Evolutionary conservation across 2,888 invertebrate genomes (phyloP).

Genomic region (Drosophila yooni): DNA sequence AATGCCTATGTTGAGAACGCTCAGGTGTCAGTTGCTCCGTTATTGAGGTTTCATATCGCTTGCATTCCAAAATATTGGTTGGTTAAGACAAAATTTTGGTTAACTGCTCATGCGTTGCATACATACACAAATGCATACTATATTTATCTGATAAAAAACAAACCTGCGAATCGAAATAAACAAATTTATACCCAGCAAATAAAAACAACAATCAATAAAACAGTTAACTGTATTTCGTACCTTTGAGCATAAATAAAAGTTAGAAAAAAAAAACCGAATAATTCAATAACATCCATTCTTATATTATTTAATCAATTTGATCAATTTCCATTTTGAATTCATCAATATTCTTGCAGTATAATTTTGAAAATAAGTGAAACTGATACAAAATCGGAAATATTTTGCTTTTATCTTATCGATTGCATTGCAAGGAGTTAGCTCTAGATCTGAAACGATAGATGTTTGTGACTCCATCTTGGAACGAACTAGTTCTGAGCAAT

Average conservation of each 20-base stretch:
- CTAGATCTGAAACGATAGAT: too few species aligned
- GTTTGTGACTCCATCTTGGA: not conserved
- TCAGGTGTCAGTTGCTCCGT: not conserved
- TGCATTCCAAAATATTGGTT: not conserved
- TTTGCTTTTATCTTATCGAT: too few species aligned
- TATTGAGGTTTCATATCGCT: conserved; percentile 17
- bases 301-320: not conserved
- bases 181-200: conserved; percentile 22
- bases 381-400: not conserved
- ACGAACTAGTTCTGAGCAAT: not conserved
- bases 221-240: conserved; percentile 64
- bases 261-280: conserved; percentile 10
- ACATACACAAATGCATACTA: not conserved
- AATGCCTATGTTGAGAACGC: not conserved
- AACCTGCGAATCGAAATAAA: conserved; percentile 21
- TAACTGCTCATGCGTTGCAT: not conserved
- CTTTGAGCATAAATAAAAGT: conserved; percentile 53
- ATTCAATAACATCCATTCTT: not conserved
- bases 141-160: not conserved
- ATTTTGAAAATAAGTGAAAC: not conserved
- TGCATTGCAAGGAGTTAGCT: too few species aligned
- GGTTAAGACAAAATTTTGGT: not conserved
- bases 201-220: conserved; percentile 37
- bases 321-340: not conserved
- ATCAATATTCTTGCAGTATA: not conserved